Evolutionary conservation across 2,797 vertebrate species (phyloP).

Genomic region (Capromys pilorides): DNA sequence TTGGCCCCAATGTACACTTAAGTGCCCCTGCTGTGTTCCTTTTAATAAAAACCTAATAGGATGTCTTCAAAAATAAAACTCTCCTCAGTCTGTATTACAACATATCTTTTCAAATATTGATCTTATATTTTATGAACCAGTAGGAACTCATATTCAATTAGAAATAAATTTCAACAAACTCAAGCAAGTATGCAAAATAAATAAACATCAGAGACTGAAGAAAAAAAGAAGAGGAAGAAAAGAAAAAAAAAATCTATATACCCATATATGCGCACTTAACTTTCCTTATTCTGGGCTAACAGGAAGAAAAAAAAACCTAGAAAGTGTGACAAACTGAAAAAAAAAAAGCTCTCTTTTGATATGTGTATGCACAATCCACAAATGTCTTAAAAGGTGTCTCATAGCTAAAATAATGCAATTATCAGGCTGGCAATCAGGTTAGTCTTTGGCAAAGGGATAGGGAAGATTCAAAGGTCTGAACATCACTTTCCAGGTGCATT

Average conservation of each 20-base stretch:
- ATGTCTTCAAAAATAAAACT: conserved; percentile 38
- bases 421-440: conserved; percentile 71
- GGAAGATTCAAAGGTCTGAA: conserved; percentile 70
- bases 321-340: conserved; percentile 13
- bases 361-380: background rate
- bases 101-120: conserved; percentile 14
- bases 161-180: conserved; percentile 52
- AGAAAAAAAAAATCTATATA: background rate
- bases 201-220: background rate
- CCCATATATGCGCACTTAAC: background rate
- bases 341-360: background rate
- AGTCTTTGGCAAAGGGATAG: conserved; percentile 60
- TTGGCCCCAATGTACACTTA: background rate
- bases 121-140: background rate
- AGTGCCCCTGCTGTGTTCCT: background rate
- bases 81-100: background rate
- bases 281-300: background rate
- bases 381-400: conserved; percentile 53
- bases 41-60: background rate
- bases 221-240: background rate
- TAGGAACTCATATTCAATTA: background rate
- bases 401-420: conserved; percentile 3
- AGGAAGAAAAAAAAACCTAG: conserved; percentile 3
- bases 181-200: conserved; percentile 13
- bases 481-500: conserved; percentile 82